Percentiles rank a stretch among this genome's conserved stretches.
Conservation (phyloP, 1,140 invertebrate species). For the Anoplophora glabripennis region DNA sequence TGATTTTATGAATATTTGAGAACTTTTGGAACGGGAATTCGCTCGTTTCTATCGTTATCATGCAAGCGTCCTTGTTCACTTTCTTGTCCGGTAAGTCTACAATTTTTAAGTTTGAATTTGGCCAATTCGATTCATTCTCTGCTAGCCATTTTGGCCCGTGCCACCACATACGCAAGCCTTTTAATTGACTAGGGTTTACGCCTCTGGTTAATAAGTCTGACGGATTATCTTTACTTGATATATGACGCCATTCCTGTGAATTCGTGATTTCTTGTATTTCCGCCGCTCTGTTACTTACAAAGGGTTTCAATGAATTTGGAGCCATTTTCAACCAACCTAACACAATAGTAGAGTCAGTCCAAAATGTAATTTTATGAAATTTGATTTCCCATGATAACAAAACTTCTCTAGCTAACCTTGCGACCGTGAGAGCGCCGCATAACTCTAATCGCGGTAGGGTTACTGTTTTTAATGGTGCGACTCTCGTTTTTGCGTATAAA, state of each 20-base stretch:
- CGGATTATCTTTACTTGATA: conserved; percentile 41
- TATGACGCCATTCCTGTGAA: conserved; percentile 34
- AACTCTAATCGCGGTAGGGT: conserved; percentile 40
- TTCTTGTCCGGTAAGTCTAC: too few species aligned
- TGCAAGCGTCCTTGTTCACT: too few species aligned
- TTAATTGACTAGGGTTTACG: conserved; percentile 4
- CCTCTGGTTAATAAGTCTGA: conserved; percentile 31
- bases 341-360: conserved; percentile 29
- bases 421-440: conserved; percentile 37
- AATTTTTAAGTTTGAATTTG: not conserved
- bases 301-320: conserved; percentile 36
- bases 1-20: too few species aligned
- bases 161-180: conserved; percentile 1
- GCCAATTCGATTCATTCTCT: not conserved
- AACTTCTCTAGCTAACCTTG: conserved; percentile 32
- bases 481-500: conserved; percentile 38
- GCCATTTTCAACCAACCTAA: conserved; percentile 38
- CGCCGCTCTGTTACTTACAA: conserved; percentile 38
- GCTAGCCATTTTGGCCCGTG: conserved; percentile 7
- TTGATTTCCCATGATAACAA: too few species aligned
- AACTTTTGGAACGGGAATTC: too few species aligned
- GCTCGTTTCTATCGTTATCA: too few species aligned
- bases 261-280: conserved; percentile 33
- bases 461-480: conserved; percentile 39
- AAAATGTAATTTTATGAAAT: conserved; percentile 4